phyloP scores from a whole-genome alignment of 2,797 vertebrate species.

The Muscicapa comitata region DNA sequence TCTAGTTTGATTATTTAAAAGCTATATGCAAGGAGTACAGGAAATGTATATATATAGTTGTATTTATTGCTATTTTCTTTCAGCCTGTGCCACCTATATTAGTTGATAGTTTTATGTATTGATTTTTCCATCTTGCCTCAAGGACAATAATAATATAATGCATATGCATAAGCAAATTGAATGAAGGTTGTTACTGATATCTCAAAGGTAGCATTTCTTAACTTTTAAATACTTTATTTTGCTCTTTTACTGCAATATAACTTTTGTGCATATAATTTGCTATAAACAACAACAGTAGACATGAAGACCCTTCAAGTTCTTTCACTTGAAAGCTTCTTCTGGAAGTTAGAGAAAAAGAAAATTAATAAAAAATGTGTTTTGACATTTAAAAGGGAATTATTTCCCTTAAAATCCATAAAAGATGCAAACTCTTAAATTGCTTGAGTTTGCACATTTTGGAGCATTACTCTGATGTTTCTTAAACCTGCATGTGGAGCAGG shows the following conservation, averaged over 20 bases:
- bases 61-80: not conserved
- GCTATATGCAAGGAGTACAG: not conserved
- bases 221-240: not conserved
- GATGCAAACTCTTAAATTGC: not conserved
- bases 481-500: not conserved
- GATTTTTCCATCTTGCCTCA: not conserved
- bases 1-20: not conserved
- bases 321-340: conserved; percentile 7
- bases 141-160: not conserved
- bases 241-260: not conserved
- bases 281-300: not conserved
- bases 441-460: not conserved
- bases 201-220: not conserved
- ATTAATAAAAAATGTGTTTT: conserved; percentile 44
- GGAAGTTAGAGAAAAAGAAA: not conserved
- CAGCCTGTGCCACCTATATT: not conserved
- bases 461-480: not conserved
- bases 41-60: not conserved
- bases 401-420: conserved; percentile 30
- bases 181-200: not conserved
- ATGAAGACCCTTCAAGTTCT: not conserved
- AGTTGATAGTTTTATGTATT: not conserved
- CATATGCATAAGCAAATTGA: not conserved
- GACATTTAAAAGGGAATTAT: conserved; percentile 47
- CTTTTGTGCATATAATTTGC: not conserved